A percentile compares a stretch with the other conserved stretches of the same genome.
phyloP scores from a whole-genome alignment of 2,113 vertebrate species.

The Nerophis ophidion region DNA sequence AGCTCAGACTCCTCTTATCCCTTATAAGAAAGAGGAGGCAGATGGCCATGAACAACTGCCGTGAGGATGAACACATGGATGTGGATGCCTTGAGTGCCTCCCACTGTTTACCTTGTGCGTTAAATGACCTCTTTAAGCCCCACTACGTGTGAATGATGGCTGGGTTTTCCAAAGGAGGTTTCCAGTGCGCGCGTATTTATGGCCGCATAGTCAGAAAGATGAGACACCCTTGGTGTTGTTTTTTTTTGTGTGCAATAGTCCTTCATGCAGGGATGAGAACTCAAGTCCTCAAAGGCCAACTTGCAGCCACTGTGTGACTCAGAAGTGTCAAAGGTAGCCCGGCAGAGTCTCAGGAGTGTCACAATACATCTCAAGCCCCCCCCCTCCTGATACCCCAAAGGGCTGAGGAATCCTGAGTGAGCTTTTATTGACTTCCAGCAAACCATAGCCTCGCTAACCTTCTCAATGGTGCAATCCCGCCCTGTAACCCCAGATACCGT shows the following conservation, averaged over 20 bases:
- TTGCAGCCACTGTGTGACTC: conserved; percentile 57
- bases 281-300: conserved; percentile 39
- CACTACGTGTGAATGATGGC: conserved; percentile 22
- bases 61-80: conserved; percentile 58
- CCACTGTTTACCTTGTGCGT: conserved; percentile 65
- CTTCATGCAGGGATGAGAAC: conserved; percentile 36
- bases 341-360: conserved; percentile 55
- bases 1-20: conserved; percentile 76
- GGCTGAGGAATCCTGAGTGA: conserved; percentile 8
- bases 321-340: conserved; percentile 49
- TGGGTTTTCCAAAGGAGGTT: conserved; percentile 16
- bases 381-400: not conserved
- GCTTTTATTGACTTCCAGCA: not conserved
- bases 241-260: conserved; percentile 4
- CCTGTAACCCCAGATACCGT: conserved; percentile 1
- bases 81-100: conserved; percentile 60
- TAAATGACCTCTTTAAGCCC: conserved; percentile 56
- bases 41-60: conserved; percentile 79
- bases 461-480: not conserved
- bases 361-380: conserved; percentile 44
- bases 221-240: conserved; percentile 46
- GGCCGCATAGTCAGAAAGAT: conserved; percentile 11
- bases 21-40: conserved; percentile 73
- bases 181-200: conserved; percentile 7
- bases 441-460: conserved; percentile 14